These are phyloP conservation scores for Percina caprodes DNA, from an alignment of 2,113 vertebrate species.

Conservation along the genomic window DNA sequence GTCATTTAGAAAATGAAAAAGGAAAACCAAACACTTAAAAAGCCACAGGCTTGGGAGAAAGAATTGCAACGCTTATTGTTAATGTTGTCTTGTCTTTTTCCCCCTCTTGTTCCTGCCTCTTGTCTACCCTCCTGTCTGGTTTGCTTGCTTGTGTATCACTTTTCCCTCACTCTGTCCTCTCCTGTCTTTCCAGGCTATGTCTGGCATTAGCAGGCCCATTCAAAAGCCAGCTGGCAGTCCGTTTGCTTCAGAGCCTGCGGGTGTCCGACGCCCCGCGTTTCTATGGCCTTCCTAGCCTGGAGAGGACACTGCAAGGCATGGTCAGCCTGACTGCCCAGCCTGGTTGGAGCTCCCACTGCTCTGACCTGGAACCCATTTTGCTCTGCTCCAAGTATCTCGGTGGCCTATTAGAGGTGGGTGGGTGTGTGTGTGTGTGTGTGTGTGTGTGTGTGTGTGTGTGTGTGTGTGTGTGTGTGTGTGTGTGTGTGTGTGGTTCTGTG, in stretches of 20 bases:
- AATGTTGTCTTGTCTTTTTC: background rate
- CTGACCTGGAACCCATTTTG: conserved; percentile 79
- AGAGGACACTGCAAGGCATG: conserved; percentile 91
- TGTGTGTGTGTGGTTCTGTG: conserved; percentile 9
- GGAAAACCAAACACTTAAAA: background rate
- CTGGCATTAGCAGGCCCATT: conserved; percentile 87
- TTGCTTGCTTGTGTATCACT: background rate
- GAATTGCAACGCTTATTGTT: conserved; percentile 6
- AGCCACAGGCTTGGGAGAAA: background rate
- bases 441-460: conserved; percentile 10
- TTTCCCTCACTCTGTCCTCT: conserved; percentile 32
- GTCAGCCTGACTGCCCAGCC: conserved; percentile 89
- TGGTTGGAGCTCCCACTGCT: conserved; percentile 90
- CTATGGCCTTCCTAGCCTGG: conserved; percentile 95
- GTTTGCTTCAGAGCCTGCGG: conserved; percentile 90
- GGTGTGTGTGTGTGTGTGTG: conserved; percentile 4
- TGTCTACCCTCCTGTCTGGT: conserved; percentile 10
- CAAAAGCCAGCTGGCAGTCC: conserved; percentile 89
- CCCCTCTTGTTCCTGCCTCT: background rate
- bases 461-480: conserved; percentile 30
- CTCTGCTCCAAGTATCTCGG: conserved; percentile 92
- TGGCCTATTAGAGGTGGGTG: conserved; percentile 90
- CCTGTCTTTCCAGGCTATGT: conserved; percentile 83
- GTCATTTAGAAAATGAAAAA: conserved; percentile 24
- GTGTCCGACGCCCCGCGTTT: conserved; percentile 93